Conservation (phyloP, 2,888 invertebrate species). For the Nephrotoma guestfalica region DNA sequence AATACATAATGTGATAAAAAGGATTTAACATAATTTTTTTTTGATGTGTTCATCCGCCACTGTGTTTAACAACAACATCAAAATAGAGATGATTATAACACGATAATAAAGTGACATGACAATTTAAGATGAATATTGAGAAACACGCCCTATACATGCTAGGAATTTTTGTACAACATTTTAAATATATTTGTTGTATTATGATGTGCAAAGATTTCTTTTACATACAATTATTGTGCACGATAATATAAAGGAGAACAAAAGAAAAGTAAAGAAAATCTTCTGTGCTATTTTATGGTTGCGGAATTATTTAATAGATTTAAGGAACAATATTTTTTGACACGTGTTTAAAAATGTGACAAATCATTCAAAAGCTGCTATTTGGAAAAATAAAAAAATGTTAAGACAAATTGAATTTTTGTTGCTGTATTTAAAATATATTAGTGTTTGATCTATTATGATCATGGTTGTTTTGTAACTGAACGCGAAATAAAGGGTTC, state of each 20-base stretch:
- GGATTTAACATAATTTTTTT: background rate
- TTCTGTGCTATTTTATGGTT: background rate
- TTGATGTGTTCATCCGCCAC: background rate
- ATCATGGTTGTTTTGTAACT: background rate
- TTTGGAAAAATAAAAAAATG: background rate
- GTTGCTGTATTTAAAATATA: background rate
- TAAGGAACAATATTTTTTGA: background rate
- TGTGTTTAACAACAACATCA: background rate
- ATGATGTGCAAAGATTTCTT: background rate
- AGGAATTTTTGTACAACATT: background rate
- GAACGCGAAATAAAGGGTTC: background rate
- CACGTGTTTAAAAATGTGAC: background rate
- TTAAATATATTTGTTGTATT: background rate
- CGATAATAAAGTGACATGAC: background rate
- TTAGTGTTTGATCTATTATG: background rate
- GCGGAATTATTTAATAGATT: background rate
- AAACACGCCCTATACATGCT: background rate
- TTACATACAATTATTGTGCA: background rate
- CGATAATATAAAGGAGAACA: background rate
- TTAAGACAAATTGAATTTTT: background rate
- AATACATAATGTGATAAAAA: background rate
- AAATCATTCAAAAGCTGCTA: background rate
- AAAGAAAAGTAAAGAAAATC: background rate
- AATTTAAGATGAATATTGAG: background rate
- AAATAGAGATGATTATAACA: background rate